Base-by-base conservation (phyloP, 2,797 vertebrate genomes). In the Coreius guichenoti region DNA sequence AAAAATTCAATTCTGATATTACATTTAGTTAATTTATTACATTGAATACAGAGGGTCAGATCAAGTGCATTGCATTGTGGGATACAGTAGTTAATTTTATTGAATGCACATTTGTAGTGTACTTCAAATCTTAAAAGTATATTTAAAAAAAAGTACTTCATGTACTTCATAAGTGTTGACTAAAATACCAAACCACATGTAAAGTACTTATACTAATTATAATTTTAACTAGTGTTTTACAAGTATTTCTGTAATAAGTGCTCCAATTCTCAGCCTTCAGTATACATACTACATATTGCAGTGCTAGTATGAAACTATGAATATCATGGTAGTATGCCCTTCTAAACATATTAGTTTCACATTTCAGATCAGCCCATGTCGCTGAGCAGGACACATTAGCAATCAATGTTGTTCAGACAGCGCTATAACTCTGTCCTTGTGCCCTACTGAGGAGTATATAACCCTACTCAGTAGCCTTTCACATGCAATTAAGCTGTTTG, bases 401-500 rank as follows among this genome's bases (percentile, higher is more conserved):
- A 83, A 86, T 80, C 84, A 80, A 77, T 84, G 16, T 73, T 61
- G 67, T 72, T 81, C 26, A 61, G 67, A 47, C 36, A 82, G 26
- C 17, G 0, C 51, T 23, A n/a, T 33, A 54, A 79, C 8, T 73
- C 79, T 77, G 63, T 73, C 70, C 83, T 61, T 68, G 7, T 80
- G 81, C 83, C 82, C 86, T 88, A 82, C 79, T 29, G 76, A 77
- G 84, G 73, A 86, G 75, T 81, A 51, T 80, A 51, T 82, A 84
- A 74, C 75, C 92, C 93, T 94, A 94, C 92, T 89, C 92, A 93
- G 93, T 95, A 94, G 95, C 95, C 95, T 94, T 95, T 91, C 94
- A 94, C 95, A 95, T 95, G 95, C 97, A 97, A 97, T 96, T 95
- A 95, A 94, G 93, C 94, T 96, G 96, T 97, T 98, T 97, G 97